Evolutionary conservation across 2,113 vertebrate genomes (phyloP).

Genomic region (Ictalurus furcatus): DNA sequence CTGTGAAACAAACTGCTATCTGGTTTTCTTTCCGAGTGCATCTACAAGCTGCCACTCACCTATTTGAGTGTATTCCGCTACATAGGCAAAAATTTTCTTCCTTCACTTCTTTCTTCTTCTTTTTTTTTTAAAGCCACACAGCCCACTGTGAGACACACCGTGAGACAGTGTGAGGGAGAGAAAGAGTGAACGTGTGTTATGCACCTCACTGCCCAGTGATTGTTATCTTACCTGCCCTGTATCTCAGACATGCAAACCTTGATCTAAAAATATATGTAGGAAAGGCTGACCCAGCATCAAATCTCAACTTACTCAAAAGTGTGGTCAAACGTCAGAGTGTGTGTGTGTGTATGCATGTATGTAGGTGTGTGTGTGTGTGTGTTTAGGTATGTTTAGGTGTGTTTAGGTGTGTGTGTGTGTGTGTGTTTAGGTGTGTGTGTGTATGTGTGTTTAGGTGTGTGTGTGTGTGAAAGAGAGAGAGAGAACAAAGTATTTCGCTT

Average conservation of each 20-base stretch:
- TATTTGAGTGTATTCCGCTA: conserved; percentile 72
- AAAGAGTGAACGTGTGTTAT: conserved; percentile 55
- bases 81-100: conserved; percentile 68
- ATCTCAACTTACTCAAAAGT: conserved; percentile 66
- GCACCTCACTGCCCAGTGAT: conserved; percentile 64
- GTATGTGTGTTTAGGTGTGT: not conserved
- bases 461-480: not conserved
- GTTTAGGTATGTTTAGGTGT: not conserved
- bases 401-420: not conserved
- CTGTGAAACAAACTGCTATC: conserved; percentile 40
- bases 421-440: not conserved
- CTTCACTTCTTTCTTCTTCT: conserved; percentile 53
- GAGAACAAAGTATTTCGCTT: not conserved
- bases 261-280: conserved; percentile 61
- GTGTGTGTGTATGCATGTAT: conserved; percentile 19
- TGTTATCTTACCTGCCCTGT: conserved; percentile 67
- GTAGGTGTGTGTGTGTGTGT: conserved; percentile 2
- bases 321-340: conserved; percentile 67
- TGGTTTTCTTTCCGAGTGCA: conserved; percentile 49
- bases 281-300: conserved; percentile 57
- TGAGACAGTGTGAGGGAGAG: conserved; percentile 62
- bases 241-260: conserved; percentile 57
- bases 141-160: conserved; percentile 60
- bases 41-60: conserved; percentile 55
- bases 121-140: conserved; percentile 70